Conservation (phyloP, 2,888 invertebrate genomes). For the Idaea straminata region DNA sequence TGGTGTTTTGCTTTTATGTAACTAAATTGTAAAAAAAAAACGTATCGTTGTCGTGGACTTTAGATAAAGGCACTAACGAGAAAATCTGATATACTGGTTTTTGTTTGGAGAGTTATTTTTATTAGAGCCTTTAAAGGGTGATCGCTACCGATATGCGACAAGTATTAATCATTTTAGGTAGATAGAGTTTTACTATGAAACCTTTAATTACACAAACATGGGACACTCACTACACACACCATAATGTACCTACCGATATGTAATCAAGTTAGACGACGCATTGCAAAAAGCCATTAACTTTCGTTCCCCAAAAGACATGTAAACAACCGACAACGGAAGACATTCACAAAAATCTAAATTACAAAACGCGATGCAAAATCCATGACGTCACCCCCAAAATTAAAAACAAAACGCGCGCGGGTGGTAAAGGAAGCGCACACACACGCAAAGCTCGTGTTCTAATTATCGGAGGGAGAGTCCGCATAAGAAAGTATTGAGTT, state of each 20-base stretch:
- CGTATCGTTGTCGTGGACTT: no score
- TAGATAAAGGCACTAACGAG: no score
- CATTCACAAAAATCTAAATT: constrained; percentile 4
- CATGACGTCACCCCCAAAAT: constrained; percentile 42
- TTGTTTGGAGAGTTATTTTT: no score
- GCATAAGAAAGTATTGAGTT: constrained; percentile 80
- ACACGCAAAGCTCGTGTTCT: constrained; percentile 63
- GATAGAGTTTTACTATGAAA: not conserved
- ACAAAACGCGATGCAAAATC: not conserved
- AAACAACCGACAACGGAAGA: not conserved
- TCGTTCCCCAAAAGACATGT: not conserved
- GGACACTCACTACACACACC: not conserved
- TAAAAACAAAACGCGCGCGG: constrained; percentile 61
- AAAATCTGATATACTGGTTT: no score
- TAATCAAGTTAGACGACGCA: not conserved
- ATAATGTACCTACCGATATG: not conserved
- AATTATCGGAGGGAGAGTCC: constrained; percentile 79
- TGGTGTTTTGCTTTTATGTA: no score
- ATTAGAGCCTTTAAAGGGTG: no score
- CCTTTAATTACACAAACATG: not conserved
- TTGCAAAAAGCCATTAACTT: not conserved
- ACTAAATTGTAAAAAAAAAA: no score
- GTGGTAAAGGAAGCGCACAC: constrained; percentile 43
- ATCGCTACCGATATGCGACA: no score
- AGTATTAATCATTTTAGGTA: no score